phyloP scores from a whole-genome alignment of 2,113 vertebrate genomes.

The Mustelus asterias region DNA sequence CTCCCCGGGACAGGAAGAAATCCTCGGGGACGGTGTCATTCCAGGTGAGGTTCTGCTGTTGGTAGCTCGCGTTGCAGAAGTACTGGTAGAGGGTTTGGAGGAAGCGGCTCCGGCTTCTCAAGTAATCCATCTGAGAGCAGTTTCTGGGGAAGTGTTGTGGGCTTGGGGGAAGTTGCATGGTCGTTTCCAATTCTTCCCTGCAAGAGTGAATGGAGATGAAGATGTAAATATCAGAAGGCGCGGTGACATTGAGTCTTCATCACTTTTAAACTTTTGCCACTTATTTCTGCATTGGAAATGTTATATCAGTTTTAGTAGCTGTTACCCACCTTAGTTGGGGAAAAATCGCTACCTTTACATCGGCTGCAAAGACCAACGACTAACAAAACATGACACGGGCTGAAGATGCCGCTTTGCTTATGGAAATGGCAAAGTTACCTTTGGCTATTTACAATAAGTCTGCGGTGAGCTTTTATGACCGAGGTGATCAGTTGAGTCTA shows the following conservation, averaged over 20 bases:
- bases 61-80: slow-evolving; percentile 56
- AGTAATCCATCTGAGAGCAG: not conserved
- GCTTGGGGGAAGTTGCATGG: not conserved
- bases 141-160: not conserved
- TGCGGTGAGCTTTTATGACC: too few relatives aligned
- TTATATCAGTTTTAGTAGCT: not conserved
- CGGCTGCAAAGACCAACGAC: not conserved
- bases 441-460: not conserved
- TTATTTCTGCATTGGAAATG: not conserved
- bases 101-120: not conserved
- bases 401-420: not conserved
- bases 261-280: not conserved
- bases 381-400: not conserved
- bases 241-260: not conserved
- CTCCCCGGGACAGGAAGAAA: slow-evolving; percentile 64
- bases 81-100: not conserved
- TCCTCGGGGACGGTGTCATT: slow-evolving; percentile 46
- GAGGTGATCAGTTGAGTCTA: not conserved
- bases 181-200: not conserved
- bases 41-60: not conserved
- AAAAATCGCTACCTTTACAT: not conserved
- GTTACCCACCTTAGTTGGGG: not conserved
- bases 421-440: not conserved
- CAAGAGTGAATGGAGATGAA: not conserved
- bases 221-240: not conserved